These are phyloP conservation scores for Diploptera punctata DNA, from an alignment of 2,888 invertebrate species.

Conservation along the genomic window DNA sequence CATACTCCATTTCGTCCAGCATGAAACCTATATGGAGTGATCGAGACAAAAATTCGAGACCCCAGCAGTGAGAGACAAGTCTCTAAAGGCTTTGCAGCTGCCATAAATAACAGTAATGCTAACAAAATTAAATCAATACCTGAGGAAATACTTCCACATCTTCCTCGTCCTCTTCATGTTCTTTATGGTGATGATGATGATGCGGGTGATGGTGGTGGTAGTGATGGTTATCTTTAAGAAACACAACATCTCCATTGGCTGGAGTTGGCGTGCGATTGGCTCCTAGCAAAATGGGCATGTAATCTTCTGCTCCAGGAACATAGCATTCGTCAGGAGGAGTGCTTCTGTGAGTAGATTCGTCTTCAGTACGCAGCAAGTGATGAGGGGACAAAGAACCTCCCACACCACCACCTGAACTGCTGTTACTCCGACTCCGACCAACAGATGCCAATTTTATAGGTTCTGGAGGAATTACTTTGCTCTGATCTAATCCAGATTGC, in stretches of 20 bases:
- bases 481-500: conserved; percentile 78
- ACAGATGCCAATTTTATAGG: conserved; percentile 50
- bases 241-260: conserved; percentile 43
- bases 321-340: conserved; percentile 51
- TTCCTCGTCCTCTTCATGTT: conserved; percentile 21
- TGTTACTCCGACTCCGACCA: conserved; percentile 48
- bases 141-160: conserved; percentile 28
- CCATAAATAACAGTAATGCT: too few relatives aligned
- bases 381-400: conserved; percentile 44
- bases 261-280: conserved; percentile 37
- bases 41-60: too few relatives aligned
- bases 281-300: conserved; percentile 40
- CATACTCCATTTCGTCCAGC: too few relatives aligned
- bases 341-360: conserved; percentile 47
- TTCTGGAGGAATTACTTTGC: conserved; percentile 49
- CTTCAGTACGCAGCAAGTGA: conserved; percentile 30
- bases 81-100: too few relatives aligned
- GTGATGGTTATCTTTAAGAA: conserved; percentile 31
- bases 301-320: conserved; percentile 53
- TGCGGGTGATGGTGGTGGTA: neutral
- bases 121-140: too few relatives aligned
- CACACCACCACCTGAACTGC: conserved; percentile 46
- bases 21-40: too few relatives aligned
- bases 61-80: too few relatives aligned
- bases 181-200: neutral